Evolutionary conservation across 2,797 vertebrate genomes (phyloP), one percentile per base, ranked within the genome.

Genomic region (Schizopygopsis malacanthus): DNA sequence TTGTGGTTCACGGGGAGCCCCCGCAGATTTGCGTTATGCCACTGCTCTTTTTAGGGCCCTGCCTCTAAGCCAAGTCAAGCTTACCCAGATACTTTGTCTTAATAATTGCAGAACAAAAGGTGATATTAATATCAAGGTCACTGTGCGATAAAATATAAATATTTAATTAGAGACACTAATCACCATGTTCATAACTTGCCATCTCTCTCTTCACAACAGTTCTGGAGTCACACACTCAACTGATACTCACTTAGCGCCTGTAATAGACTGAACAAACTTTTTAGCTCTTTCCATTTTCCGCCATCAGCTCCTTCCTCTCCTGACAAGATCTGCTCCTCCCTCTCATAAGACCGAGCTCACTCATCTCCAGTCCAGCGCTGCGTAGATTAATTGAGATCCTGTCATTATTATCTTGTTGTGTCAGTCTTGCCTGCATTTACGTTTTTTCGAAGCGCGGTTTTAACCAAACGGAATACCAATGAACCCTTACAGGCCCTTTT

Each of bases 361-460:
- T 63, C 54, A 20, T 83, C 63, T 83, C 76, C 52, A 76, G 33
- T 45, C 61, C 6, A n/a, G 50, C 3, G 11, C 81, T 50, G 52
- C 11, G n/a, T 43, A 84, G 83, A 85, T 83, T 65, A 83, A 73
- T 83, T 87, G 85, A 85, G 80, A 85, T 88, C 82, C 59, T 54
- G 82, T 86, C 80, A 83, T 86, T 69, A 86, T 81, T 84, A 86
- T 86, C 79, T 69, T 78, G 63, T 86, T 72, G 52, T 54, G 83
- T 87, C 76, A 83, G 83, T 82, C 75, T 71, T 79, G 41, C 15
- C 13, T 67, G 47, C 79, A 6, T 76, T 71, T 18, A 67, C 3
- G 28, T 0, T 45, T 39, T 76, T 65, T 8, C 2, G 5, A 45
- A 84, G 61, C 63, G 1, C 7, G 6, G 63, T 4, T 70, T 69